Percentiles rank a stretch among this genome's conserved stretches.
phyloP scores from a whole-genome alignment of 92 coral and sea anemone genomes.

The Plumapathes pennacea region DNA sequence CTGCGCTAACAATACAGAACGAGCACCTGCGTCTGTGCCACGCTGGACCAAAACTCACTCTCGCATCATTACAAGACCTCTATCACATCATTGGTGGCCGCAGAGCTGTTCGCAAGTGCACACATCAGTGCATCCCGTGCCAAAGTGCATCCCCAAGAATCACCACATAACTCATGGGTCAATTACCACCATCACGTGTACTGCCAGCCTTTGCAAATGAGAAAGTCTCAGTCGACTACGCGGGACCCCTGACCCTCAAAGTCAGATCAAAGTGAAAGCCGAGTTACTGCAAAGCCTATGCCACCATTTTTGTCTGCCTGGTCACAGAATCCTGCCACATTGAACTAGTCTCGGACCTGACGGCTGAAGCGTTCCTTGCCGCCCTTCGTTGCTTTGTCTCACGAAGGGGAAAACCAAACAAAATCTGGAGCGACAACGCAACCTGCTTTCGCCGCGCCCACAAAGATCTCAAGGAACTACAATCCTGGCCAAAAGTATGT shows the following conservation, averaged over 20 bases:
- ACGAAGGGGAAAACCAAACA: conserved; percentile 48
- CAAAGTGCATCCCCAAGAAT: conserved; percentile 17
- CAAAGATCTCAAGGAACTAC: conserved; percentile 32
- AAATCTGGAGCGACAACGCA: conserved; percentile 61
- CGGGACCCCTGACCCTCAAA: conserved; percentile 49
- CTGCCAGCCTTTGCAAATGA: conserved; percentile 30
- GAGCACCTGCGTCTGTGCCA: conserved; percentile 54
- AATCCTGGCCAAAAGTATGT: too few species aligned
- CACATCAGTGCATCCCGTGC: conserved; percentile 45
- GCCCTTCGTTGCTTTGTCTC: conserved; percentile 51
- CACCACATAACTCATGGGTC: conserved; percentile 51
- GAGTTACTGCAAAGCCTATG: conserved; percentile 45
- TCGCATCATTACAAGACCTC: conserved; percentile 44
- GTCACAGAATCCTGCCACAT: conserved; percentile 48
- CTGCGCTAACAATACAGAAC: conserved; percentile 21
- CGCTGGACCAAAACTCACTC: conserved; percentile 53
- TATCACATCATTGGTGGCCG: conserved; percentile 51
- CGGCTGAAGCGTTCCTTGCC: conserved; percentile 57
- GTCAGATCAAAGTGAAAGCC: conserved; percentile 38
- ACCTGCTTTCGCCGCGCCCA: conserved; percentile 31
- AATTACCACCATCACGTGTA: conserved; percentile 39
- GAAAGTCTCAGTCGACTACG: conserved; percentile 49
- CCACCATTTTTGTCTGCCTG: conserved; percentile 56
- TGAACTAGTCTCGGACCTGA: conserved; percentile 45
- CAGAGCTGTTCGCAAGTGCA: conserved; percentile 47